Conservation (phyloP, 1,140 invertebrate genomes). For the Araneus ventricosus region DNA sequence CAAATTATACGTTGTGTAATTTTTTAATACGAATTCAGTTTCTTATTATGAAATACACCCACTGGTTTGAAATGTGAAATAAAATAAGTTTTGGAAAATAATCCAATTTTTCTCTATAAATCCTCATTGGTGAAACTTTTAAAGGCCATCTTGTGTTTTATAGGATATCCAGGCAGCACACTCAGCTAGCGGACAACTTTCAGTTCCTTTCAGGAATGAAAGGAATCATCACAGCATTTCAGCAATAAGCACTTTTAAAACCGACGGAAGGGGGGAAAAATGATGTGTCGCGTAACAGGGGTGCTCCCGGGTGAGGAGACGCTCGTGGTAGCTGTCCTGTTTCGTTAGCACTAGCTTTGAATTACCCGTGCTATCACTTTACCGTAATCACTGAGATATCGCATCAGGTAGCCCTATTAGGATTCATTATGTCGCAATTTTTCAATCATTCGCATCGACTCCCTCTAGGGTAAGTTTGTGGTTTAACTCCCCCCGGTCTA, state of each 20-base stretch:
- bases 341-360: slow-evolving; percentile 43
- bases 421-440: slow-evolving; percentile 72
- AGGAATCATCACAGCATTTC: background rate
- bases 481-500: slow-evolving; percentile 6
- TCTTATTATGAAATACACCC: no score
- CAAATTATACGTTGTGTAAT: no score
- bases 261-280: background rate
- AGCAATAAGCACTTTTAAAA: background rate
- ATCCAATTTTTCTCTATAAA: no score
- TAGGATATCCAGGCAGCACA: no score
- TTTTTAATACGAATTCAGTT: no score
- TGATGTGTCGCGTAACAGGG: background rate
- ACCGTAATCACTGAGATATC: slow-evolving; percentile 64
- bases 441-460: slow-evolving; percentile 68
- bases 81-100: no score
- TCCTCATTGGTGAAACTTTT: no score
- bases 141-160: no score
- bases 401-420: slow-evolving; percentile 69
- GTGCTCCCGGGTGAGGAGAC: background rate
- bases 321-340: slow-evolving; percentile 57
- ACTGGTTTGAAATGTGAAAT: no score
- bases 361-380: slow-evolving; percentile 51
- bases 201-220: no score
- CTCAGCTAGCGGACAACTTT: no score
- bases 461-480: slow-evolving; percentile 23